Evolutionary conservation across 2,888 invertebrate genomes (phyloP).

Genomic region (Melanotus villosus): DNA sequence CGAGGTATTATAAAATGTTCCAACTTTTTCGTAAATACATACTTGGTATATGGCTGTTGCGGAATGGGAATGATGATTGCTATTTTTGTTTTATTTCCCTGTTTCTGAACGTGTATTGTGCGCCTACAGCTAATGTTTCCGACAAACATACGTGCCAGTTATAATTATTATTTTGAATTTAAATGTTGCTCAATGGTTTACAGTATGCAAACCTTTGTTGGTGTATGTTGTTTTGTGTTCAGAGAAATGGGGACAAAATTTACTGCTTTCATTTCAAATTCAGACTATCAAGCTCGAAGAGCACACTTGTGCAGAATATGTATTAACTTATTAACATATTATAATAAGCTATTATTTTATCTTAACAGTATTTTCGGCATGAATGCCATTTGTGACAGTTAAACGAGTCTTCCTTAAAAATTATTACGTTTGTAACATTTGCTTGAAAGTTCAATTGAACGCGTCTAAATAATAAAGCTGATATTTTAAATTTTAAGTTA

Average conservation of each 20-base stretch:
- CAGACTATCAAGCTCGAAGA: neutral
- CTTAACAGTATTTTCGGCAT: too few relatives aligned
- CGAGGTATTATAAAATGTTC: neutral
- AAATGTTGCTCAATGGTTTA: neutral
- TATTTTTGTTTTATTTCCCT: slow-evolving; percentile 70
- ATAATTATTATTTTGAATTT: neutral
- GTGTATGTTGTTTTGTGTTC: neutral
- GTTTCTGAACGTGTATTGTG: slow-evolving; percentile 58
- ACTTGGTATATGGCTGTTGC: slow-evolving; percentile 34
- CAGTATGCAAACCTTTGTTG: neutral
- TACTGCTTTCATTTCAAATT: slow-evolving; percentile 4
- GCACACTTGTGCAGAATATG: neutral
- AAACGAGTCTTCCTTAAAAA: too few relatives aligned
- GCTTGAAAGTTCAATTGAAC: too few relatives aligned
- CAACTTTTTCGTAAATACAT: slow-evolving; percentile 7
- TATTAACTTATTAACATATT: neutral
- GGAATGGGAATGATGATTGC: slow-evolving; percentile 46
- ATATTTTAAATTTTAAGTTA: too few relatives aligned
- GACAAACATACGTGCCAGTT: neutral
- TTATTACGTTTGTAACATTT: too few relatives aligned
- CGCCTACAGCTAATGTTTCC: neutral
- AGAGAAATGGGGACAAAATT: neutral
- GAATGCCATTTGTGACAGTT: too few relatives aligned
- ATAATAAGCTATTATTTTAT: too few relatives aligned
- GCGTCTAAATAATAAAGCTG: too few relatives aligned